Conservation (phyloP, 2,113 vertebrate species). For the Ibidorhyncha struthersii region DNA sequence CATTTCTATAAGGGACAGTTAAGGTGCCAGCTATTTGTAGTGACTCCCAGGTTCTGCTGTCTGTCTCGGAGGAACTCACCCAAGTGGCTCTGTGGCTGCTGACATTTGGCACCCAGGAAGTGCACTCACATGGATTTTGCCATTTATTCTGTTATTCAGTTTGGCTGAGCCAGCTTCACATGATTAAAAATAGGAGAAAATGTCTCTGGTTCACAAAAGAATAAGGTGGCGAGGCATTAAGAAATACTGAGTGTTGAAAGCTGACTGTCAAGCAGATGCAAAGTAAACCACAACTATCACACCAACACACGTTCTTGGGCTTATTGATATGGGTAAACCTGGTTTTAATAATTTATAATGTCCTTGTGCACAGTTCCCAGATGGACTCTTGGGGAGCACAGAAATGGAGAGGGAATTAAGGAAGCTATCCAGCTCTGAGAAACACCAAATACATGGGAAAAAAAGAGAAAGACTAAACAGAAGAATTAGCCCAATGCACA, state of each 20-base stretch:
- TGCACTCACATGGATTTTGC: background rate
- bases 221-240: background rate
- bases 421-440: background rate
- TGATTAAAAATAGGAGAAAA: background rate
- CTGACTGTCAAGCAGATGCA: conserved; percentile 11
- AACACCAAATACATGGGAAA: background rate
- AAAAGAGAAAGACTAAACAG: conserved; percentile 15
- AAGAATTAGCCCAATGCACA: background rate
- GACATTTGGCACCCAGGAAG: background rate
- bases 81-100: background rate
- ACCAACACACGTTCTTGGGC: background rate
- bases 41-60: background rate
- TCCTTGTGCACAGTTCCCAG: background rate
- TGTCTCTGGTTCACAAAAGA: background rate
- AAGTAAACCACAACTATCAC: conserved; percentile 41
- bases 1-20: background rate
- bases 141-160: background rate
- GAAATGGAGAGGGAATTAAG: background rate
- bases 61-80: background rate
- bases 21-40: background rate
- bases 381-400: background rate
- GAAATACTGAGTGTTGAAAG: conserved; percentile 47
- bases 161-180: background rate
- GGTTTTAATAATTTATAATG: conserved; percentile 20
- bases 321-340: background rate